A percentile compares a stretch with the other conserved stretches of the same genome.
These are phyloP conservation scores for Tetramorium parvispinum DNA, from an alignment of 1,140 invertebrate species.

Conservation along the genomic window DNA sequence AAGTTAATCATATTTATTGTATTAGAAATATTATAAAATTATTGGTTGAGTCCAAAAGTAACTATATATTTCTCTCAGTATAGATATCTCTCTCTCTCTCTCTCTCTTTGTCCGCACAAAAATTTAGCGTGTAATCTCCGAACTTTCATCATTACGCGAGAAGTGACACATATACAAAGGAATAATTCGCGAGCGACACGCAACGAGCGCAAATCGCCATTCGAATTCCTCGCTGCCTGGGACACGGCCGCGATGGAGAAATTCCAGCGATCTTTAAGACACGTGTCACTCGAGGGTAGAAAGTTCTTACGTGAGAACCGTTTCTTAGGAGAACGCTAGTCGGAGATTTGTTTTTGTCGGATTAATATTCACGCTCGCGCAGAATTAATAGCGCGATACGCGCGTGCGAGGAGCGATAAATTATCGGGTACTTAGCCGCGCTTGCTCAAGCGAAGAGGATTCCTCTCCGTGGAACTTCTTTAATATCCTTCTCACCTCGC, in stretches of 20 bases:
- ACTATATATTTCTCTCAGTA: no score
- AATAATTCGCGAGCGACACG: not conserved
- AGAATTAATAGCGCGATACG: slow-evolving; percentile 57
- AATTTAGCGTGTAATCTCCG: not conserved
- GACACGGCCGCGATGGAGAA: slow-evolving; percentile 22
- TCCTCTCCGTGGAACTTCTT: slow-evolving; percentile 32
- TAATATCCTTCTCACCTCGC: slow-evolving; percentile 32
- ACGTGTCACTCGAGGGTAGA: slow-evolving; percentile 41
- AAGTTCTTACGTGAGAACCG: slow-evolving; percentile 42
- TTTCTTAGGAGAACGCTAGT: slow-evolving; percentile 14
- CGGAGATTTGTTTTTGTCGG: slow-evolving; percentile 50
- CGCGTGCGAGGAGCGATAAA: slow-evolving; percentile 44
- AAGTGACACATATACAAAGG: no score
- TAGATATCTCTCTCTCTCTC: not conserved
- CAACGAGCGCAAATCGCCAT: not conserved
- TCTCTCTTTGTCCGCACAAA: not conserved
- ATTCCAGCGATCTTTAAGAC: slow-evolving; percentile 23
- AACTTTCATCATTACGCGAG: no score
- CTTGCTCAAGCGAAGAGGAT: slow-evolving; percentile 20
- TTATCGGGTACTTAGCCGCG: slow-evolving; percentile 37
- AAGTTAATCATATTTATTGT: no score
- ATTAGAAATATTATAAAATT: no score
- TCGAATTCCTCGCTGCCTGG: not conserved
- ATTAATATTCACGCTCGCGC: slow-evolving; percentile 56
- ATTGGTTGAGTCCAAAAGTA: no score